Base-by-base conservation (phyloP, 2,797 vertebrate species). In the Chiroxiphia lanceolata region DNA sequence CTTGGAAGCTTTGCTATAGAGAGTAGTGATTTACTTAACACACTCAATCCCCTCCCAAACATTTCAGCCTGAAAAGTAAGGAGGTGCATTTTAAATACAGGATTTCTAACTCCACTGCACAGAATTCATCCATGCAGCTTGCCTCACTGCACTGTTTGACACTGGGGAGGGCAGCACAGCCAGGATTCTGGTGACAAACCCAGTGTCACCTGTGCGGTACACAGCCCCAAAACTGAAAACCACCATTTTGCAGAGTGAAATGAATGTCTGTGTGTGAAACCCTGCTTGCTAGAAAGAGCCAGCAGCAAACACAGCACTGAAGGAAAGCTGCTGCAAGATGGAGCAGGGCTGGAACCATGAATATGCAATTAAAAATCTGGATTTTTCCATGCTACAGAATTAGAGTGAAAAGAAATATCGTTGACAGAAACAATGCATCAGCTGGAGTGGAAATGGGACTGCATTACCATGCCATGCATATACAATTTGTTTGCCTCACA, bases 371-470 rank as follows among this genome's bases (percentile, higher is more conserved):
- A 48, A 95, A 91, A 84, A 72, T 89, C 78, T 47, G 91, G 90
- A 77, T 92, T 89, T 89, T 93, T 96, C 78, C 20, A 40, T 48
- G 67, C 71, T 71, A 83, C 78, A 85, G 87, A 85, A 70, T 69
- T 80, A 77, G 84, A 87, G 45, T 68, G 67, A 91, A 90, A 93
- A 86, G 72, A 90, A 93, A 78, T 87, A 51, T 34, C 25, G 3
- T 50, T 92, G 84, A 93, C 69, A 90, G 84, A 77, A 95, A 96
- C 95, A 93, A 91, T 91, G 70, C 85, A 93, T 96, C 90, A 82
- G 71, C 83, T 91, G 83, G 83, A 89, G 76, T 89, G 83, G 86
- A 79, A 88, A 78, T 90, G 29, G 36, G 54, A 93, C 86, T 90
- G 86, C 83, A 81, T 82, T 84, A 89, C 61, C 85, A 81, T 82